Evolutionary conservation across 2,888 invertebrate species (phyloP).

Genomic region (Eupeodes luniger): DNA sequence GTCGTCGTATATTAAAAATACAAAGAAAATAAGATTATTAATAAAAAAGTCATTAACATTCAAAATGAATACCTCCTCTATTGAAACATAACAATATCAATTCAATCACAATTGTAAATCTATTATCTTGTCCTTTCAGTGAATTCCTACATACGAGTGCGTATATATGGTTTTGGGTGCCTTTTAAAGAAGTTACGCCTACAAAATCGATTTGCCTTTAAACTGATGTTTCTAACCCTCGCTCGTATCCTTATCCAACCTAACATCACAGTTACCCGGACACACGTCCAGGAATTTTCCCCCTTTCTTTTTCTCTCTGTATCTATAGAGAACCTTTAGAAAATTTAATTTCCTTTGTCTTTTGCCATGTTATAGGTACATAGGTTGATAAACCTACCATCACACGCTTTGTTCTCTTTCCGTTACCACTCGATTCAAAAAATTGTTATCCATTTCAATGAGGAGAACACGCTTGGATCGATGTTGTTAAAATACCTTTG

Average conservation of each 20-base stretch:
- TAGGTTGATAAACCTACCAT: slow-evolving; percentile 6
- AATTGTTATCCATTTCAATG: slow-evolving; percentile 45
- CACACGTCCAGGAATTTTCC: slow-evolving; percentile 11
- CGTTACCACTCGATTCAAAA: not conserved
- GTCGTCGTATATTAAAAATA: no score
- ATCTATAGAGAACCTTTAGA: slow-evolving; percentile 33
- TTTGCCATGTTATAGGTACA: slow-evolving; percentile 14
- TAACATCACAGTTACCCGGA: not conserved
- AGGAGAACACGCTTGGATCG: slow-evolving; percentile 48
- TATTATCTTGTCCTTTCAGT: not conserved
- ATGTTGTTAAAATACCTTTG: slow-evolving; percentile 44
- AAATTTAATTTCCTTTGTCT: slow-evolving; percentile 69
- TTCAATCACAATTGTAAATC: slow-evolving; percentile 6
- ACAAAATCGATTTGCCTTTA: slow-evolving; percentile 21
- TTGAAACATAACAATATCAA: slow-evolving; percentile 20
- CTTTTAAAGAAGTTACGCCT: not conserved
- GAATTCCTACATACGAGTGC: not conserved
- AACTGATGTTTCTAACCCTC: slow-evolving; percentile 11
- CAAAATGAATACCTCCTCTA: not conserved
- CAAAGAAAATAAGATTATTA: not conserved
- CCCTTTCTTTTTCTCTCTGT: not conserved
- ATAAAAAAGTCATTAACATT: slow-evolving; percentile 12
- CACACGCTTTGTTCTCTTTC: not conserved
- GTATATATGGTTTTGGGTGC: no score
- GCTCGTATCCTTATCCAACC: slow-evolving; percentile 14